These are phyloP conservation scores for Leucoraja ocellata DNA, from an alignment of 2,797 vertebrate genomes.

Conservation along the genomic window DNA sequence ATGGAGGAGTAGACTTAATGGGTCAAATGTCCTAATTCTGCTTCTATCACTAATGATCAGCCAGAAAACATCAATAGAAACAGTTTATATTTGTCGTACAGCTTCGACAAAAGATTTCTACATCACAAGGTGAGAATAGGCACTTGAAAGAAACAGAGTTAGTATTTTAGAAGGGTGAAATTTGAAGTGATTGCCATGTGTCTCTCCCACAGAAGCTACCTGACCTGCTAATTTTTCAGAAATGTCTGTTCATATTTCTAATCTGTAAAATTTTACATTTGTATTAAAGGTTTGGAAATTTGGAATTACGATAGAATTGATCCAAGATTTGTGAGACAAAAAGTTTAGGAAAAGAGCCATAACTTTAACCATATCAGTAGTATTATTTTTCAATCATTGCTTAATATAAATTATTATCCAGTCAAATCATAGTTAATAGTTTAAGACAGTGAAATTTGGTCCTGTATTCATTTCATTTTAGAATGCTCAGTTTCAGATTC, in stretches of 20 bases:
- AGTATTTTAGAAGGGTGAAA: too few species aligned
- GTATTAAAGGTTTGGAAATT: neutral
- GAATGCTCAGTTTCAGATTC: neutral
- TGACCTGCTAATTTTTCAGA: too few species aligned
- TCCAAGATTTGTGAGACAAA: neutral
- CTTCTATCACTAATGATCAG: neutral
- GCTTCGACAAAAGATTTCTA: neutral
- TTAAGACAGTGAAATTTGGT: neutral
- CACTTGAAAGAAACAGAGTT: neutral
- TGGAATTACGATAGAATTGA: neutral
- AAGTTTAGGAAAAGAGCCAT: neutral
- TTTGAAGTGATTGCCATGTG: too few species aligned
- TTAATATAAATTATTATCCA: neutral
- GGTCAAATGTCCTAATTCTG: too few species aligned
- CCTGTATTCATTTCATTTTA: neutral
- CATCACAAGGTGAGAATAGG: neutral
- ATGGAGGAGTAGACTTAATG: too few species aligned
- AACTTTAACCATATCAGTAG: neutral
- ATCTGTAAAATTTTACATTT: too few species aligned
- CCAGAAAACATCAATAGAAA: neutral
- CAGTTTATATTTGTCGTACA: neutral
- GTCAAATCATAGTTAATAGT: neutral
- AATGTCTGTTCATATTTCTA: too few species aligned
- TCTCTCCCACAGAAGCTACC: too few species aligned
- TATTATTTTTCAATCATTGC: neutral